Percentiles rank a stretch among this genome's conserved stretches.
Conservation (phyloP, 1,140 invertebrate genomes). For the Pachyrhynchus sulphureomaculatus region DNA sequence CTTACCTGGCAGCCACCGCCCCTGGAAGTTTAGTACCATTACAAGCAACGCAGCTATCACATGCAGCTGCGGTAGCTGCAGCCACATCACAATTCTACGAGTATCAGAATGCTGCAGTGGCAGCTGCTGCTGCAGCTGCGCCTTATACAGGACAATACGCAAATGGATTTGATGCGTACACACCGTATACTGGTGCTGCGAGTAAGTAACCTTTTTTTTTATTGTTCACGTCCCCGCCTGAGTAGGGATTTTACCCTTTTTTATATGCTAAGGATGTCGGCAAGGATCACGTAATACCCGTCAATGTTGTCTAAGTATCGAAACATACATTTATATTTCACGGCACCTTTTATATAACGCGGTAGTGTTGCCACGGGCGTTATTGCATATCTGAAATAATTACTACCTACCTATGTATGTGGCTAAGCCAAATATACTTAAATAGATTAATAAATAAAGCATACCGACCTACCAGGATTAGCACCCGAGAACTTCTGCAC, state of each 20-base stretch:
- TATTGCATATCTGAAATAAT: too few relatives aligned
- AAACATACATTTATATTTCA: too few relatives aligned
- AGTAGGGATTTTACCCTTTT: too few relatives aligned
- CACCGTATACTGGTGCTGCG: constrained; percentile 64
- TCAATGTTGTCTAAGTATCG: too few relatives aligned
- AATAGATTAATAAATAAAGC: too few relatives aligned
- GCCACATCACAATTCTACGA: constrained; percentile 74
- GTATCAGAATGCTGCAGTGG: constrained; percentile 64
- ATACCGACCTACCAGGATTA: too few relatives aligned
- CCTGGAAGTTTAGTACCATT: constrained; percentile 64
- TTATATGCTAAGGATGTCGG: neutral
- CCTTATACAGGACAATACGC: constrained; percentile 70
- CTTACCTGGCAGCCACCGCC: constrained; percentile 63
- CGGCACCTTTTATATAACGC: too few relatives aligned
- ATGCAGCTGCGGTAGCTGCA: constrained; percentile 70
- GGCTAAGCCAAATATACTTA: too few relatives aligned
- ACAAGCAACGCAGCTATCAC: constrained; percentile 63
- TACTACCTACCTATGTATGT: too few relatives aligned
- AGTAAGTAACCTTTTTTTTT: constrained; percentile 35
- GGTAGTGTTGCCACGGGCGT: too few relatives aligned
- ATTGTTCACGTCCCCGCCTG: neutral
- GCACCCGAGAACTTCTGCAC: too few relatives aligned
- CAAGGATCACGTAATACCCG: too few relatives aligned
- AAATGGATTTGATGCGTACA: constrained; percentile 70
- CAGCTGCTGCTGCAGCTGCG: constrained; percentile 64